Evolutionary conservation across 2,797 vertebrate species (phyloP), one percentile per base, ranked within the genome.

Genomic region (Macropodus opercularis): DNA sequence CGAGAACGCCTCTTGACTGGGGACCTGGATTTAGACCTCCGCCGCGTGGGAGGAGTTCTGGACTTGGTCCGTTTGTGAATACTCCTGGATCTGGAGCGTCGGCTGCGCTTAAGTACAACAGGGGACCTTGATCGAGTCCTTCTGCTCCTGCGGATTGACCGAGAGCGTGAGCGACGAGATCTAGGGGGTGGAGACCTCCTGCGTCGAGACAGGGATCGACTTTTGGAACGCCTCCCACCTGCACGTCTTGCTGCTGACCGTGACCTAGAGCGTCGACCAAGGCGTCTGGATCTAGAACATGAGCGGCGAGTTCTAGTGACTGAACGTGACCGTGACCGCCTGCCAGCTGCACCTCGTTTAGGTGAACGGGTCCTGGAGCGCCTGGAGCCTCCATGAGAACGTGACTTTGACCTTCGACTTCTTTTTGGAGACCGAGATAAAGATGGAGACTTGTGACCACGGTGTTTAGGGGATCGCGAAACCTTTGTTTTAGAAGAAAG

Each of bases 21-120:
- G 0, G 94, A 93, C 23, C 88, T 89, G n/a, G 94, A 93, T 69
- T 91, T 92, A 15, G 93, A 92, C 2, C 79, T 79, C 18, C 85
- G 83, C n/a, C 72, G 73, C 4, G 82, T 53, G 5, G 83, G 75
- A 18, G 91, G 86, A 3, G 89, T 90, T 71, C 80, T 86, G 35
- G 91, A 92, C 78, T 88, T 86, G 55, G 73, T 87, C 51, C 79
- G 59, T 73, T 85, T 90, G 27, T 77, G 81, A 10, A 69, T 70
- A 72, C 72, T 91, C 44, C 73, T 90, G 3, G 84, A 80, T 72
- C 85, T 91, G 19, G 90, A 90, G 26, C 87, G 89, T 0, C 87
- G 83, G 48, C 71, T 86, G 40, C 86, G 92, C 50, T 80, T 92
- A 2, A 86, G 75, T 19, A 89, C 62, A 17, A 89, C 89, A 51